A percentile compares a stretch with the other conserved stretches of the same genome.
Evolutionary conservation across 2,797 vertebrate genomes (phyloP).

Genomic region (Naso thynnoides): DNA sequence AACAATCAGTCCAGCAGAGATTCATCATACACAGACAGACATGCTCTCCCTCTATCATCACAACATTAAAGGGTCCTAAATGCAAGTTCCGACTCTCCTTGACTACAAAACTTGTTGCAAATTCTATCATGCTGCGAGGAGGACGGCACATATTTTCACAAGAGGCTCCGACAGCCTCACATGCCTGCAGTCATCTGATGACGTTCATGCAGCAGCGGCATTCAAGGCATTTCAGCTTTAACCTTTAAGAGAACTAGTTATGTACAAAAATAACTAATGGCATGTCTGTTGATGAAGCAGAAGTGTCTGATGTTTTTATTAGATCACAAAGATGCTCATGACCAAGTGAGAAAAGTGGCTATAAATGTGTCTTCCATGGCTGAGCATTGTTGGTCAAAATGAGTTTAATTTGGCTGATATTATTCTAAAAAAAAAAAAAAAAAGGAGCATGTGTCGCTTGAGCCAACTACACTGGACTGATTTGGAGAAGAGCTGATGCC

Average conservation of each 20-base stretch:
- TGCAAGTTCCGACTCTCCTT: background rate
- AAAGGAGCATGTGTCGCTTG: constrained; percentile 47
- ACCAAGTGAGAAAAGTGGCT: background rate
- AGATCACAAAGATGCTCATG: constrained; percentile 10
- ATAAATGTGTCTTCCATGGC: constrained; percentile 14
- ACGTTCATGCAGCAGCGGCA: constrained; percentile 71
- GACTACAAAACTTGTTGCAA: constrained; percentile 20
- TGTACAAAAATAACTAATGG: constrained; percentile 13
- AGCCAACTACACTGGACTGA: constrained; percentile 39
- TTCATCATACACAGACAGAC: constrained; percentile 40
- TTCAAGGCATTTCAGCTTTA: constrained; percentile 41
- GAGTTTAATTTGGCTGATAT: background rate
- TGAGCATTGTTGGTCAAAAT: constrained; percentile 1
- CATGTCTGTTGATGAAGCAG: constrained; percentile 11
- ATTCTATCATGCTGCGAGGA: constrained; percentile 53
- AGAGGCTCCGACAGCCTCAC: constrained; percentile 41
- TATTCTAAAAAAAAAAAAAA: constrained; percentile 6
- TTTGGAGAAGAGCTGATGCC: constrained; percentile 45
- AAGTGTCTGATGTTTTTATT: constrained; percentile 17
- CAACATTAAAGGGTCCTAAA: background rate
- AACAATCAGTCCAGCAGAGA: constrained; percentile 55
- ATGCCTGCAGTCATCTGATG: constrained; percentile 48
- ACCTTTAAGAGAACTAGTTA: constrained; percentile 30
- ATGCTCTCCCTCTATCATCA: constrained; percentile 36
- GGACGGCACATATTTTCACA: constrained; percentile 16